Evolutionary conservation across 2,113 vertebrate species (phyloP).

Genomic region (Myotis yumanensis): DNA sequence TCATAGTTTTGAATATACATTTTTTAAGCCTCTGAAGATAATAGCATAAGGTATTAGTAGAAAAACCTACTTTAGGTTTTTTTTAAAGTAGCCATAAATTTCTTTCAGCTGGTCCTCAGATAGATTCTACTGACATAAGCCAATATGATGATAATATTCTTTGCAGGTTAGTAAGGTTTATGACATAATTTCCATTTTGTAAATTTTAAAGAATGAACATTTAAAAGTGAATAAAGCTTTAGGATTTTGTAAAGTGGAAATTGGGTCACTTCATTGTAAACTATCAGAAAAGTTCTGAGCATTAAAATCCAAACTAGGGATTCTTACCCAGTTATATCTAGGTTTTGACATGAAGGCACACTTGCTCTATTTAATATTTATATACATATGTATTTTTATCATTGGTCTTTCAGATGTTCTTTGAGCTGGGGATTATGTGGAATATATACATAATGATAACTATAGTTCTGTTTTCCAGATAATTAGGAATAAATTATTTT

Average conservation of each 20-base stretch:
- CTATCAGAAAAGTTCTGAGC: constrained; percentile 57
- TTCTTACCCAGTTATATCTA: constrained; percentile 46
- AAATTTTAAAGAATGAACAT: constrained; percentile 55
- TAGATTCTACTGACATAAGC: constrained; percentile 28
- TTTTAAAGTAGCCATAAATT: constrained; percentile 18
- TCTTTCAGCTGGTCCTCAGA: constrained; percentile 32
- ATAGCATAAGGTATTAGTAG: constrained; percentile 1
- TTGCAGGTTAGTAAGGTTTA: constrained; percentile 62
- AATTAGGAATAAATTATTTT: constrained; percentile 20
- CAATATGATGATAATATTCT: constrained; percentile 60
- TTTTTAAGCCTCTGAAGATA: not conserved
- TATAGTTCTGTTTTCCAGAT: constrained; percentile 41
- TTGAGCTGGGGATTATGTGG: not conserved
- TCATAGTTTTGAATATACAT: not conserved
- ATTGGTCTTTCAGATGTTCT: constrained; percentile 9
- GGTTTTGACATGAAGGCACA: not conserved
- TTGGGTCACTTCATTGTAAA: constrained; percentile 48
- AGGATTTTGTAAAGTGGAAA: constrained; percentile 39
- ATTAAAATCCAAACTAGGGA: constrained; percentile 53
- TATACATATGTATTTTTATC: constrained; percentile 55
- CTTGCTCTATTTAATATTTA: constrained; percentile 48
- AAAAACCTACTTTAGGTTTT: constrained; percentile 45
- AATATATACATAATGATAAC: not conserved
- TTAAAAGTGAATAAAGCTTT: constrained; percentile 44
- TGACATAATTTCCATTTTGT: constrained; percentile 66